These are phyloP conservation scores for Myanophis thanlyinensis DNA, from an alignment of 2,113 vertebrate species.

Conservation along the genomic window DNA sequence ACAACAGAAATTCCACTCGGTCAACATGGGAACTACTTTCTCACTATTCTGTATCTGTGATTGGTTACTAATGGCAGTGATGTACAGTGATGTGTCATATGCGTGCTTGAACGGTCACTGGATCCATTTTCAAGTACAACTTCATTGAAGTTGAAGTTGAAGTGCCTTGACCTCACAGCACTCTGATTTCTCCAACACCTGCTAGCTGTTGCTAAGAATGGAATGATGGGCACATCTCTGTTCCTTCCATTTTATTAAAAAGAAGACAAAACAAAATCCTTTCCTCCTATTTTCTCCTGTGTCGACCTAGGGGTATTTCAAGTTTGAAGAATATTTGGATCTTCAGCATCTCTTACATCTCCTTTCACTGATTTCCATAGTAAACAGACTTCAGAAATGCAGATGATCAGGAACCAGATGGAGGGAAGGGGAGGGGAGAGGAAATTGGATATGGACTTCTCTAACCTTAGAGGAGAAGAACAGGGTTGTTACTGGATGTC, in stretches of 20 bases:
- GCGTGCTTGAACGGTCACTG: background rate
- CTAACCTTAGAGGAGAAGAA: background rate
- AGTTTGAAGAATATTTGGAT: background rate
- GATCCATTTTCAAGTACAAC: background rate
- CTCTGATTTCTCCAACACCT: background rate
- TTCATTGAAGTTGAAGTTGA: background rate
- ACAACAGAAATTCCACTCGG: slow-evolving; percentile 42
- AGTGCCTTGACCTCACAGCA: background rate
- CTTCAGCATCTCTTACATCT: background rate
- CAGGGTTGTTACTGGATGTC: background rate
- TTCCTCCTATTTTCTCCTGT: background rate
- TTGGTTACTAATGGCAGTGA: background rate
- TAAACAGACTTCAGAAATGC: background rate
- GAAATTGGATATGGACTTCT: background rate
- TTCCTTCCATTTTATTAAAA: background rate
- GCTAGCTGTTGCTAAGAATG: background rate
- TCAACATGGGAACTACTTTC: slow-evolving; percentile 30
- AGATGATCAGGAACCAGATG: background rate
- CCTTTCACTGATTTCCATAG: background rate
- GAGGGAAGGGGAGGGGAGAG: background rate
- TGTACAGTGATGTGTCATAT: background rate
- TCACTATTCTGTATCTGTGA: background rate
- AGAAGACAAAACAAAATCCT: background rate
- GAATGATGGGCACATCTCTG: background rate
- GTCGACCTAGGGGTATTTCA: background rate